Base-by-base conservation (phyloP, 35 echinoderm and acorn worm genomes). In the Diadema setosum region DNA sequence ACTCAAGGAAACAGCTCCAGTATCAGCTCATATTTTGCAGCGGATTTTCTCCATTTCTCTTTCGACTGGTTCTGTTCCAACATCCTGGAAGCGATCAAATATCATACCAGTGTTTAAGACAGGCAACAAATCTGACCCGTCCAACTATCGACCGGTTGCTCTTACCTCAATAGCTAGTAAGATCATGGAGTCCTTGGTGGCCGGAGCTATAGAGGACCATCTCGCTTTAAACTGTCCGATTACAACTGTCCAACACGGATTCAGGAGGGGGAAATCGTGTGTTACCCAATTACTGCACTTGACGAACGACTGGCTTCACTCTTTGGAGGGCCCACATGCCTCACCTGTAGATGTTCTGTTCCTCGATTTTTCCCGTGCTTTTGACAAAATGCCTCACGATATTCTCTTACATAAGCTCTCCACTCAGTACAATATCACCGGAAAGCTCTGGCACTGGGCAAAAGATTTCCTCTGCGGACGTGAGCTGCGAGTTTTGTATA, bases 351-450 rank as follows among this genome's bases (percentile, higher is more conserved):
- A 88, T 75, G 70, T 81, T n/a, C 26, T 75, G 20, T 88, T 24
- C 48, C 30, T 59, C 1, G 86, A 88, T 73, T 80, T 88, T 37
- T 50, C 20, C n/a, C 21, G 73, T 42, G 86, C 86, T 32, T 88
- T 88, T 37, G 46, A 88, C 46, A 88, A 55, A 37, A 69, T 87
- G 65, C 65, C 65, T 8, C 67, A 88, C 73, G 29, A 35, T 1
- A 78, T 35, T 48, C 4, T 76, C 9, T 46, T 80, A 15, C 12
- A 31, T 11, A 88, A 39, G 41, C 65, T 74, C 35, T 52, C 46
- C 18, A 1, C 27, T 26, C 45, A 64, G 23, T 87, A 43, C 49
- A 74, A 49, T 55, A 80, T 88, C 9, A 0, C n/a, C 18, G 86
- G 86, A 8, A 50, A 89, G 6, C 45, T 75, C 5, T 63, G 52